Base-by-base conservation (phyloP, 2,797 vertebrate species). In the Phoebastria nigripes region DNA sequence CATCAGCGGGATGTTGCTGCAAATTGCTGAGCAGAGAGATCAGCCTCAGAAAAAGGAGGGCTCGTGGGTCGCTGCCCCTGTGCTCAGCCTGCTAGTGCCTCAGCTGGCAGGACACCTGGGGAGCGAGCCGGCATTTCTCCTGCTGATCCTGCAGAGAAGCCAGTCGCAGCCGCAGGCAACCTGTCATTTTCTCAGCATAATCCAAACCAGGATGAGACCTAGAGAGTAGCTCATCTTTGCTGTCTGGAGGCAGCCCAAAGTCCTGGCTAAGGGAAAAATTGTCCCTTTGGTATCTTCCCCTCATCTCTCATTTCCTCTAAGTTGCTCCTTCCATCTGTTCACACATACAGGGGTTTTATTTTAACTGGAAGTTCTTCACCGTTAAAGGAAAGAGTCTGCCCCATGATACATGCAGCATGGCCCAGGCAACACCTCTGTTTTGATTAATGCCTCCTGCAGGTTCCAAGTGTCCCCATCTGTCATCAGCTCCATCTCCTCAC, bases 101-200 rank as follows among this genome's bases (percentile, higher is more conserved):
- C 35, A 25, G 16, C 37, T 65, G 31, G 51, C 58, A 58, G 88
- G 33, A 55, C 21, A 8, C 29, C 12, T 15, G 19, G 24, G 12
- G 35, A 56, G 12, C 5, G 1, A 70, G 26, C 3, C 2, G 1
- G 37, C 4, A 2, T 26, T 85, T 44, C n/a, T 82, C 41, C 52
- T 84, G 59, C 63, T 61, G 33, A 19, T 56, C 42, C 56, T 67
- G 39, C 54, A 54, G 25, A 46, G 55, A 69, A 66, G 39, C 9
- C 2, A 3, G 28, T 28, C 2, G 0, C 55, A 46, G 73, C 33
- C 20, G 3, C 39, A 15, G 37, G 47, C 0, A 66, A 52, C 69
- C 24, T 66, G 47, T 35, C 20, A 3, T 80, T 47, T 39, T 28
- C 52, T 76, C 78, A 80, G 52, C 42, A 26, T 10, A 33, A 78